Evolutionary conservation across 2,113 vertebrate genomes (phyloP).

Genomic region (Rousettus leschenaultii): DNA sequence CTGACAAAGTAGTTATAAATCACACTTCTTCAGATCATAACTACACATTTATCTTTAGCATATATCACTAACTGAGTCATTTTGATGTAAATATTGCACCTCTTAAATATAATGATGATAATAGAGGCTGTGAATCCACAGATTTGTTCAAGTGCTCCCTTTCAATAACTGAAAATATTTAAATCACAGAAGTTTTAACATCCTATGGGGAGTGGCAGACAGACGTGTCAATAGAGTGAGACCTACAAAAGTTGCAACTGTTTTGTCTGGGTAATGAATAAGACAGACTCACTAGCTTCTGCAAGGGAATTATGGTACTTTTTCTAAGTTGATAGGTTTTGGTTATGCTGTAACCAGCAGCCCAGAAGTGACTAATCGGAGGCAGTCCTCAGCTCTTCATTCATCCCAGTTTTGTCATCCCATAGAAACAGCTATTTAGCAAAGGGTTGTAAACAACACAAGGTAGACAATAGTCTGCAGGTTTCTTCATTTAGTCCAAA

Average conservation of each 20-base stretch:
- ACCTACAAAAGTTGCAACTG: not conserved
- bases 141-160: constrained; percentile 40
- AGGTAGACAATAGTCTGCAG: not conserved
- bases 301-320: not conserved
- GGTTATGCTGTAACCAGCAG: not conserved
- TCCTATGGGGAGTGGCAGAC: constrained; percentile 37
- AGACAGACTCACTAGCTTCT: not conserved
- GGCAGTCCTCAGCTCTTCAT: not conserved
- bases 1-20: constrained; percentile 68
- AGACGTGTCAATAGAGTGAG: constrained; percentile 12
- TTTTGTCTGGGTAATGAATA: constrained; percentile 17
- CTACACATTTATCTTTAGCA: constrained; percentile 74
- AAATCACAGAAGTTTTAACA: constrained; percentile 36
- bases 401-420: not conserved
- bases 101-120: constrained; percentile 71
- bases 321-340: not conserved
- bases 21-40: constrained; percentile 69
- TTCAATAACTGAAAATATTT: constrained; percentile 70
- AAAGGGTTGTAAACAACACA: not conserved
- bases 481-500: not conserved
- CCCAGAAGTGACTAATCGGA: not conserved
- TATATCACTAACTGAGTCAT: constrained; percentile 68
- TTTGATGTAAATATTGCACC: constrained; percentile 73
- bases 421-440: not conserved
- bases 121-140: constrained; percentile 59